Evolutionary conservation across 1,140 invertebrate genomes (phyloP), one percentile per base, ranked within the genome.

Genomic region (Rhopalosiphum maidis): DNA sequence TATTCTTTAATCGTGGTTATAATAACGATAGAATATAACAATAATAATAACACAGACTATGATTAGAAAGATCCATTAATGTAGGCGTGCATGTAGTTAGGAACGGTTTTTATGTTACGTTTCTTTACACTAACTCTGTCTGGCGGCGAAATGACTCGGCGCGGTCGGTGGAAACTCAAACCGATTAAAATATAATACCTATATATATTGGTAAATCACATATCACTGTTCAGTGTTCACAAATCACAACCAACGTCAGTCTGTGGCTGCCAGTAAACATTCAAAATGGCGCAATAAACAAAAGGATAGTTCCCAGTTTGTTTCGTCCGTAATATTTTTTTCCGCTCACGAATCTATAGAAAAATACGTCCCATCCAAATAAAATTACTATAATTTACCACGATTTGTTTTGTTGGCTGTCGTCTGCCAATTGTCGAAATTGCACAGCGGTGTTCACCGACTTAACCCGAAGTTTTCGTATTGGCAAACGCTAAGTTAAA

Each of bases 211-310:
- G n/a, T 77, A 77, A 77, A 77, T 77, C 60, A 77, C 60, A n/a
- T 18, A 18, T 6, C 6, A 60, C 55, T 3, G 18, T 77, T n/a
- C n/a, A 77, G 60, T 77, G 60, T 77, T 77, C 60, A 9, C 60
- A 85, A 93, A 93, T 93, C 91, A 55, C 82, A n/a, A n/a, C 91
- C 25, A 86, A 93, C 91, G 82, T 86, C 91, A 93, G 48, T 85
- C 48, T 25, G 46, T 93, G 35, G 30, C 1, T 25, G 77, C 77
- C 46, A 85, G 51, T 93, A 93, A 93, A 86, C 91, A 86, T 86
- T 93, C 91, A 93, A 93, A 93, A 93, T 93, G 91, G 91, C 91
- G 91, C 91, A 93, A 93, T 93, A 93, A 93, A 93, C 91, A 93
- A 85, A 93, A 85, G 46, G n/a, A 83, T 48, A 83, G 82, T n/a